Conservation (phyloP, 2,888 invertebrate genomes). For the Leucoptera coffeella region DNA sequence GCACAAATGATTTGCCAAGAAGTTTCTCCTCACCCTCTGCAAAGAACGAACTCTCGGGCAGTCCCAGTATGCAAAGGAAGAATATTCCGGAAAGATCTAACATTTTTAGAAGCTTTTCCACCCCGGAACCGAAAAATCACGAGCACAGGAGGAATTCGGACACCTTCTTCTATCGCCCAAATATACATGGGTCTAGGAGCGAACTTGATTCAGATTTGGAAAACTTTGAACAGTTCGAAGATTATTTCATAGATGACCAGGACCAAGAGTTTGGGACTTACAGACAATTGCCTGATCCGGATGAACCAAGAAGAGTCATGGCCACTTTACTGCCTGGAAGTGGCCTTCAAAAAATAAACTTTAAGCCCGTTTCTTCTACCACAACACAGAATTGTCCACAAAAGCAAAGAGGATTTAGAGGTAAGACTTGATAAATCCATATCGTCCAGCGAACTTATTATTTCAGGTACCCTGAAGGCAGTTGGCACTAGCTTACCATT, state of each 20-base stretch:
- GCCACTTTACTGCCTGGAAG: slow-evolving; percentile 35
- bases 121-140: slow-evolving; percentile 29
- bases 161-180: slow-evolving; percentile 25
- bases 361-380: slow-evolving; percentile 23
- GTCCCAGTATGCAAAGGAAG: slow-evolving; percentile 10
- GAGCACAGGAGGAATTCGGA: slow-evolving; percentile 28
- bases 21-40: slow-evolving; percentile 35
- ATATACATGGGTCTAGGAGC: slow-evolving; percentile 24
- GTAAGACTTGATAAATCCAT: too few species aligned
- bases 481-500: too few species aligned
- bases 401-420: too few species aligned
- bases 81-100: slow-evolving; percentile 16
- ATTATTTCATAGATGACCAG: slow-evolving; percentile 34
- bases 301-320: slow-evolving; percentile 28
- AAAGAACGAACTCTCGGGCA: slow-evolving; percentile 16
- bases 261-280: slow-evolving; percentile 19
- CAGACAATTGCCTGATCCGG: slow-evolving; percentile 22
- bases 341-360: slow-evolving; percentile 30
- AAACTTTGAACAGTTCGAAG: slow-evolving; percentile 36
- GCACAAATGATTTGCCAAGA: slow-evolving; percentile 17
- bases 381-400: too few species aligned
- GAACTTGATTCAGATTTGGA: slow-evolving; percentile 39
- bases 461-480: too few species aligned
- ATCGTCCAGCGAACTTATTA: too few species aligned
- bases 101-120: slow-evolving; percentile 32